Percentiles rank a stretch among this genome's conserved stretches.
These are phyloP conservation scores for Seriola quinqueradiata DNA, from an alignment of 2,113 vertebrate genomes.

Conservation along the genomic window DNA sequence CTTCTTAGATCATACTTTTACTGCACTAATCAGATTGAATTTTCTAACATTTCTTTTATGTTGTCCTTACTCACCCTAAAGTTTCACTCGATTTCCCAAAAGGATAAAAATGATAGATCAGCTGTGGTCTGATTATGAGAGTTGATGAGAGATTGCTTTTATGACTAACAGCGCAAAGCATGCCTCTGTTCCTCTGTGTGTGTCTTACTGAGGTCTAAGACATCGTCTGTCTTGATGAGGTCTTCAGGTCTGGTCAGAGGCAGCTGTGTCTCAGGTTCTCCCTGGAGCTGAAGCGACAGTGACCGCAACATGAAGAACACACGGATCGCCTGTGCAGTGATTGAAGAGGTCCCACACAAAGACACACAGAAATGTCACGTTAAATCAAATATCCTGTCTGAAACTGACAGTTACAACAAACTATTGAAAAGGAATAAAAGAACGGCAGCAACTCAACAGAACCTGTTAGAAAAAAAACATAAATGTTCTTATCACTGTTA, in stretches of 20 bases:
- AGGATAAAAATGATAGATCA: neutral
- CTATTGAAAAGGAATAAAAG: neutral
- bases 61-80: neutral
- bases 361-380: neutral
- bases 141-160: neutral
- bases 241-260: conserved; percentile 95
- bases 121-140: neutral
- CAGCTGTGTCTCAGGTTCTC: conserved; percentile 94
- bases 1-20: neutral
- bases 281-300: conserved; percentile 90
- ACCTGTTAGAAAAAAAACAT: neutral
- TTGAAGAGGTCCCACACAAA: neutral
- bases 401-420: neutral
- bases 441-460: neutral
- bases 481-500: neutral
- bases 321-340: conserved; percentile 90
- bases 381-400: neutral
- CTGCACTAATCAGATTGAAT: neutral
- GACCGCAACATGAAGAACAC: conserved; percentile 98
- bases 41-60: neutral
- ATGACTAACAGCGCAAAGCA: neutral
- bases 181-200: neutral
- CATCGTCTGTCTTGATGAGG: conserved; percentile 96
- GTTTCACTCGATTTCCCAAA: neutral
- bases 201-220: conserved; percentile 96